A percentile compares a stretch with the other conserved stretches of the same genome.
These are phyloP conservation scores for Lamproptera curius DNA, from an alignment of 2,888 invertebrate species.

Conservation along the genomic window DNA sequence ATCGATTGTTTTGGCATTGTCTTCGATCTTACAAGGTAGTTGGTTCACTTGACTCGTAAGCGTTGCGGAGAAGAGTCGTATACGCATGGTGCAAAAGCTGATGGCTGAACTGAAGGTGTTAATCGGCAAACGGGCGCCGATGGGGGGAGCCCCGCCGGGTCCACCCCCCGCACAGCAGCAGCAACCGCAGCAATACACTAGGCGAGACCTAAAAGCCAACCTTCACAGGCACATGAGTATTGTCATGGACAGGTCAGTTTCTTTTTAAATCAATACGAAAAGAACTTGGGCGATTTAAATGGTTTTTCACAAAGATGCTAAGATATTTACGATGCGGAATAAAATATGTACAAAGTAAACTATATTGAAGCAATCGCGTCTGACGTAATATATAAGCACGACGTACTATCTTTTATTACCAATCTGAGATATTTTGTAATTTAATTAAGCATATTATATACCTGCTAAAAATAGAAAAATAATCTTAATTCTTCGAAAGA, in stretches of 20 bases:
- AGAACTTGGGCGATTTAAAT: too few relatives aligned
- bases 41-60: slow-evolving; percentile 59
- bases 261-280: neutral
- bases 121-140: slow-evolving; percentile 70
- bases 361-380: too few relatives aligned
- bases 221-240: slow-evolving; percentile 76
- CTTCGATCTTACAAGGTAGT: slow-evolving; percentile 55
- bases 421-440: too few relatives aligned
- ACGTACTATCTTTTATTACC: too few relatives aligned
- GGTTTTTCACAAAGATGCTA: too few relatives aligned
- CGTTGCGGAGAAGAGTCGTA: slow-evolving; percentile 60
- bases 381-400: too few relatives aligned
- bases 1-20: slow-evolving; percentile 70
- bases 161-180: slow-evolving; percentile 50
- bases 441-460: too few relatives aligned
- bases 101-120: slow-evolving; percentile 76
- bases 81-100: slow-evolving; percentile 73
- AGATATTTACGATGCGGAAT: too few relatives aligned
- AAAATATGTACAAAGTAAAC: too few relatives aligned
- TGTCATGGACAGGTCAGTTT: slow-evolving; percentile 71
- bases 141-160: slow-evolving; percentile 45
- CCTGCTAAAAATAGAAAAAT: too few relatives aligned
- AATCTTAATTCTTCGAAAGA: too few relatives aligned
- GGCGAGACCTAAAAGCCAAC: slow-evolving; percentile 71
- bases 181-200: slow-evolving; percentile 65